Conservation (phyloP, 2,797 vertebrate species). For the Poeciliopsis turneri region DNA sequence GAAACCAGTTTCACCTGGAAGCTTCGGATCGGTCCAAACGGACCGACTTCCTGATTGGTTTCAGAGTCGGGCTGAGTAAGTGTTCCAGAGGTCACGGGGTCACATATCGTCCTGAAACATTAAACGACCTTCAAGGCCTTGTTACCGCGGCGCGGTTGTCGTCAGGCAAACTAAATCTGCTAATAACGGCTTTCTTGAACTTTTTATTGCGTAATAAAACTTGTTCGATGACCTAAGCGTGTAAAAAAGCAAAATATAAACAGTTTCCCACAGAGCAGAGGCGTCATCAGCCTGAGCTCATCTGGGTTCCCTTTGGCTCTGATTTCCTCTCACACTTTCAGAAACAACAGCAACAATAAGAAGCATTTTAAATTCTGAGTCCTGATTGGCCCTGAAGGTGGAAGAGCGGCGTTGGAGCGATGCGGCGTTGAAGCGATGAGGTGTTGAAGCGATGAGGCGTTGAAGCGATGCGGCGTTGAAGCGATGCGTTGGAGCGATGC, state of each 20-base stretch:
- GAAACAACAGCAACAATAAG: not conserved
- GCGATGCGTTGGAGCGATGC: not conserved
- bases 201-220: not conserved
- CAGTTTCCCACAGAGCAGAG: not conserved
- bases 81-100: too few species aligned
- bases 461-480: too few species aligned
- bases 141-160: not conserved
- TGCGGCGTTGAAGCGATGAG: too few species aligned
- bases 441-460: too few species aligned
- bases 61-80: too few species aligned
- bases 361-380: not conserved
- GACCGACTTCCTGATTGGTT: too few species aligned
- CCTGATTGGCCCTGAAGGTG: not conserved
- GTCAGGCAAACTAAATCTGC: not conserved
- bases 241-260: not conserved
- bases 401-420: not conserved
- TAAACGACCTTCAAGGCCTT: too few species aligned
- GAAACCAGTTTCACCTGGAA: too few species aligned
- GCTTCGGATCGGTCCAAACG: too few species aligned
- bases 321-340: not conserved
- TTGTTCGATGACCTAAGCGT: not conserved
- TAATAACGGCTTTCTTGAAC: not conserved
- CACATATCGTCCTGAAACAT: not conserved
- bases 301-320: not conserved
- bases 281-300: not conserved